A percentile compares a stretch with the other conserved stretches of the same genome.
phyloP scores from a whole-genome alignment of 2,113 vertebrate genomes.

The pig (Sus scrofa) region DNA sequence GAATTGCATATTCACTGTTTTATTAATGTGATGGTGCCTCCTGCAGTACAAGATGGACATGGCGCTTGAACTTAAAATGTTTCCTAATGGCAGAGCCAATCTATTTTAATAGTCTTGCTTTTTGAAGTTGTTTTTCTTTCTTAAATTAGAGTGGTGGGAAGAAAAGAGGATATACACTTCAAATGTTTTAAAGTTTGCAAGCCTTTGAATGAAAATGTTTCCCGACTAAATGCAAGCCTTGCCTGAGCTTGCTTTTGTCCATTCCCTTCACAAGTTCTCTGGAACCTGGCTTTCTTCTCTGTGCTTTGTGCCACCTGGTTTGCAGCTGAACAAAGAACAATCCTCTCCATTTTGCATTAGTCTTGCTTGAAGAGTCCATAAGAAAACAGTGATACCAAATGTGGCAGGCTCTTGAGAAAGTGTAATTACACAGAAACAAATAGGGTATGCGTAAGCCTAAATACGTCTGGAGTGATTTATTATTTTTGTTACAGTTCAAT shows the following conservation, averaged over 20 bases:
- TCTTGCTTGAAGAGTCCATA: slow-evolving; percentile 76
- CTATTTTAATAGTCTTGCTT: background rate
- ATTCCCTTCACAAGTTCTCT: background rate
- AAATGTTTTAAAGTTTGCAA: background rate
- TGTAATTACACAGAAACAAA: slow-evolving; percentile 82
- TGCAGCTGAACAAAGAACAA: slow-evolving; percentile 65
- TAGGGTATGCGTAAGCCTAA: slow-evolving; percentile 77
- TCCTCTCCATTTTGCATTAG: slow-evolving; percentile 43
- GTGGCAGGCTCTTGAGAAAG: slow-evolving; percentile 70
- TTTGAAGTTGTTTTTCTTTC: background rate
- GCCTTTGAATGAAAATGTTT: background rate
- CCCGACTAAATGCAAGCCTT: background rate
- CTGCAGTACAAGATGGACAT: slow-evolving; percentile 40
- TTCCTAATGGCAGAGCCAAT: background rate
- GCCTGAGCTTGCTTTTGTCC: background rate
- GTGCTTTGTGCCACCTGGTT: slow-evolving; percentile 34
- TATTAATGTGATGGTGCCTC: slow-evolving; percentile 70
- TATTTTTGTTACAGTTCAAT: slow-evolving; percentile 64
- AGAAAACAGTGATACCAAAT: slow-evolving; percentile 82
- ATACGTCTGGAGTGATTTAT: slow-evolving; percentile 77
- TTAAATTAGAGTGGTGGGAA: background rate
- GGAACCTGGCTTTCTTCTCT: slow-evolving; percentile 14
- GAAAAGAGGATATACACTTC: slow-evolving; percentile 17
- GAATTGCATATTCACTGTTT: background rate
- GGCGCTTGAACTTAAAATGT: background rate